A percentile compares a stretch with the other conserved stretches of the same genome.
These are phyloP conservation scores for Schizaphis graminum DNA, from an alignment of 2,888 invertebrate genomes.

Conservation along the genomic window DNA sequence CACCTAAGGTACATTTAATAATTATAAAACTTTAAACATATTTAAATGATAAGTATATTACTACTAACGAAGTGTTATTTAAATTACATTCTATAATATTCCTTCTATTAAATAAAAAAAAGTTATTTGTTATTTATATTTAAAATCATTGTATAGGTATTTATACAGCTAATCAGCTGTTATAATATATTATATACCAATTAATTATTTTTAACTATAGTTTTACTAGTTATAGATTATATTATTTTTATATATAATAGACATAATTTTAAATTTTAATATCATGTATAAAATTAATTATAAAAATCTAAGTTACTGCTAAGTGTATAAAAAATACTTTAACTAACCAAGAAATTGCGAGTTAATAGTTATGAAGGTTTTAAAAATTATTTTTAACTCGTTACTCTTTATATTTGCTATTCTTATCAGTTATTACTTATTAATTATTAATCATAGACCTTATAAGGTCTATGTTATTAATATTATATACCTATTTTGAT, in stretches of 20 bases:
- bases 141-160: background rate
- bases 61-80: background rate
- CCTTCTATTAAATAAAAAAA: background rate
- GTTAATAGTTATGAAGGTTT: too few relatives aligned
- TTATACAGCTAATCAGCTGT: too few relatives aligned
- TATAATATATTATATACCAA: background rate
- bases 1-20: background rate
- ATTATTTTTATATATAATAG: background rate
- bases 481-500: background rate
- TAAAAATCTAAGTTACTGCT: background rate
- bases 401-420: background rate
- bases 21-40: background rate
- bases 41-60: background rate
- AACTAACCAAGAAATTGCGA: background rate
- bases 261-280: background rate
- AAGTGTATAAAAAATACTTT: background rate
- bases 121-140: background rate
- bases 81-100: background rate
- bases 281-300: background rate
- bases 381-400: background rate
- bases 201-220: background rate
- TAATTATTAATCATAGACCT: too few relatives aligned
- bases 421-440: too few relatives aligned
- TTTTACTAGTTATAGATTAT: background rate
- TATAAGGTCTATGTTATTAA: too few relatives aligned